Base-by-base conservation (phyloP, 2,797 vertebrate genomes). In the Rhinichthys osculus region DNA sequence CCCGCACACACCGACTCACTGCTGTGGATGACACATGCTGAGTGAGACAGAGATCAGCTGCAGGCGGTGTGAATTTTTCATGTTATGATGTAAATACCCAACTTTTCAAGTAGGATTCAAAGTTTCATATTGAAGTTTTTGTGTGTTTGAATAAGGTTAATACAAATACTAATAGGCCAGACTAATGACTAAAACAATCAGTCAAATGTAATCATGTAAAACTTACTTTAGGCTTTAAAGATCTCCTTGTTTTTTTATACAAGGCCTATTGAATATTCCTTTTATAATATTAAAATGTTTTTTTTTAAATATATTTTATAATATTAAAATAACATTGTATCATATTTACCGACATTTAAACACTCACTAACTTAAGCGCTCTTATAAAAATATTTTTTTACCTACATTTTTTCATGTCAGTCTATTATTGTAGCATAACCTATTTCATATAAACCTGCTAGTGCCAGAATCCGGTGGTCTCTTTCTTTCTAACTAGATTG, bases 11-110 rank as follows among this genome's bases (percentile, higher is more conserved):
- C 83, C 52, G 87, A 86, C 27, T 80, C 83, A 83, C 69, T 19
- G 44, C 70, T 72, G 85, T 73, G 38, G 70, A 76, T 82, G 66
- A 83, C 85, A 87, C 70, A 35, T 2, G 9, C 83, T 83, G 74
- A 72, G 16, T 66, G 44, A 78, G 84, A 87, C 78, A 67, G n/a
- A 73, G 47, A 11, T 72, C 71, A 62, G 16, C 38, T 19, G 71
- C 16, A 38, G 59, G 70, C 30, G 40, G 44, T 52, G 81, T 79
- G 59, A 35, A 82, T 76, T 50, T 73, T 67, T 73, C 16, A 76
- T 64, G n/a, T 74, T 50, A 23, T 54, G 27, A 70, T 74, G 64
- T 30, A 30, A 82, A 74, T 83, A 19, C 35, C 59, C 33, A 59
- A 44, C 9, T 64, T 73, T 52, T 67, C 27, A 57, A 50, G 33